phyloP scores from a whole-genome alignment of 2,113 vertebrate genomes.

The Myodes glareolus region DNA sequence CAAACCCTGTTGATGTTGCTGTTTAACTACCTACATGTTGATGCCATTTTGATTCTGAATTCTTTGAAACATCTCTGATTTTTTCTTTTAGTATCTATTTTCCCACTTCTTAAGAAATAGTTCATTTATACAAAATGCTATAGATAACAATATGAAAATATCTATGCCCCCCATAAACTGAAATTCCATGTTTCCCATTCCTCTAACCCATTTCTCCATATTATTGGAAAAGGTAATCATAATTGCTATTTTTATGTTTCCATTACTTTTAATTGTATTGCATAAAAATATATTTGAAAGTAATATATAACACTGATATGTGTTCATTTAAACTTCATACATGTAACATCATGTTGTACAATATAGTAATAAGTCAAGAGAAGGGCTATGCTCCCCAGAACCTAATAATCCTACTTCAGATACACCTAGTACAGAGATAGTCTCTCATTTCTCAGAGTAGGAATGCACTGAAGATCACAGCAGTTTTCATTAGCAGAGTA shows the following conservation, averaged over 20 bases:
- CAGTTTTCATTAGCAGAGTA: neutral
- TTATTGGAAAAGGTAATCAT: neutral
- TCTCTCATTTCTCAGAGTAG: neutral
- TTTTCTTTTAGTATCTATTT: neutral
- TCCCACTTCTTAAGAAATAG: neutral
- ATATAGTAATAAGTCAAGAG: neutral
- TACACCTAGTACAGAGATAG: neutral
- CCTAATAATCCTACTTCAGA: neutral
- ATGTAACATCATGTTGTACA: neutral
- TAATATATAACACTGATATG: neutral
- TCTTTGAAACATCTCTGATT: neutral
- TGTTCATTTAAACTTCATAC: neutral
- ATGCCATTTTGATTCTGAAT: neutral
- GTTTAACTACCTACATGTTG: neutral
- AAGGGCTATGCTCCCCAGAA: neutral
- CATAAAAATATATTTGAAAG: neutral
- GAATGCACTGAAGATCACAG: neutral
- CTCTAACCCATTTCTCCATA: neutral
- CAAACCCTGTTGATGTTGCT: neutral
- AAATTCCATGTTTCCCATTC: neutral
- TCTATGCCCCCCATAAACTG: no score
- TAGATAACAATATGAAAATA: neutral
- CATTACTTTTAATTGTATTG: neutral
- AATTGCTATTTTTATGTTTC: neutral
- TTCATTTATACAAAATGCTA: neutral